Conservation (phyloP, 35 echinoderm and acorn worm species). For the Apostichopus japonicus region DNA sequence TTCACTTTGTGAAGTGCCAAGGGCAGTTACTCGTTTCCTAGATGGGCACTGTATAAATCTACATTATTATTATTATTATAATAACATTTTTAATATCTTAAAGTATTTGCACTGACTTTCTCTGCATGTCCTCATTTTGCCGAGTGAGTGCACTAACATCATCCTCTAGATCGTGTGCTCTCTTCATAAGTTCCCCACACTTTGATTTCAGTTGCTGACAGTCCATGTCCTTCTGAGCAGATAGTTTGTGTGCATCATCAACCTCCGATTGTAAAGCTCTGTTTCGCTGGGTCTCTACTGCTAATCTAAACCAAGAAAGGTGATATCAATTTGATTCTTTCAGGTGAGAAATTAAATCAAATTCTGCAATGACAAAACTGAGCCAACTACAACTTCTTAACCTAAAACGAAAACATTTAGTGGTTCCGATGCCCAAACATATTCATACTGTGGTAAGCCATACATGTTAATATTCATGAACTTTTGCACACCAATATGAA, state of each 20-base stretch:
- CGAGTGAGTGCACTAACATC: conserved; percentile 58
- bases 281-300: conserved; percentile 72
- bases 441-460: no score
- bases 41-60: no score
- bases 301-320: conserved; percentile 46
- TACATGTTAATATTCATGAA: no score
- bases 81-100: no score
- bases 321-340: neutral
- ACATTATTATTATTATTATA: no score
- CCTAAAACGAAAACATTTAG: no score
- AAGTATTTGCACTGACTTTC: conserved; percentile 53
- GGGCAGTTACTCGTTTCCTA: no score
- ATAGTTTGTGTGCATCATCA: conserved; percentile 67
- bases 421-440: no score
- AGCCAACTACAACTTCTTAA: no score
- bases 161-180: conserved; percentile 74
- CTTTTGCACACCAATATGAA: no score
- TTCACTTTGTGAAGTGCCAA: no score
- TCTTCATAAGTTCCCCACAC: conserved; percentile 72
- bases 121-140: conserved; percentile 71
- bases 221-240: conserved; percentile 84
- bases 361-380: neutral
- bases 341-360: neutral
- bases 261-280: conserved; percentile 74
- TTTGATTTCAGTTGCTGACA: conserved; percentile 66